Base-by-base conservation (phyloP, 2,888 invertebrate species). In the Metalampra italica region DNA sequence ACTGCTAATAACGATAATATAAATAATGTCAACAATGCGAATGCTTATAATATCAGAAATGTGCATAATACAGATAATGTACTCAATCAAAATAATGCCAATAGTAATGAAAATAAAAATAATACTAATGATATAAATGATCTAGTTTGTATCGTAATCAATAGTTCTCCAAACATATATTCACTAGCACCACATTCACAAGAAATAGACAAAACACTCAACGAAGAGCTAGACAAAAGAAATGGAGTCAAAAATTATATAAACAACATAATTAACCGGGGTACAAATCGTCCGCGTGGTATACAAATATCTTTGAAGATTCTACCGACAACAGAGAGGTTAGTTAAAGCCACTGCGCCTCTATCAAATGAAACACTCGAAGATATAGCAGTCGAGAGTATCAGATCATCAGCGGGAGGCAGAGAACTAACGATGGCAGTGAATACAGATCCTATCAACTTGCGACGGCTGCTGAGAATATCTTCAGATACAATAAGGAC, bases 361-460 rank as follows among this genome's bases (percentile, higher is more conserved):
- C 51, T 74, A 5, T 62, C 59, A 2, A 68, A 60, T 54, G 48
- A 64, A 7, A 49, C 36, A 39, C 30, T 50, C 8, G 7, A 8
- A 32, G 32, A 32, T 32, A 44, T 50, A n/a, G 46, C 51, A 22
- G 22, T 22, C 2, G 22, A 22, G 5, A 22, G 36, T n/a, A 5
- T 22, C 5, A 22, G 12, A 1, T 46, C 43, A 9, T 34, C 48
- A 9, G 34, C 43, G 7, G 60, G 45, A 9, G 22, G 22, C 14
- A 39, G 8, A 39, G 14, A 15, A 8, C 8, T 7, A 14, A 74
- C 79, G 0, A 78, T 78, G 3, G 83, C 81, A 3, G 79, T 83
- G 11, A 87, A 87, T 48, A 87, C 87, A 3, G 88, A 87, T 45
- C 86, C 86, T 7, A 48, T 86, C 0, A 77, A 83, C 9, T 54